Percentiles rank a stretch among this genome's conserved stretches.
These are phyloP conservation scores for Pongo pygmaeus DNA, from an alignment of 2,113 vertebrate genomes.

Conservation along the genomic window DNA sequence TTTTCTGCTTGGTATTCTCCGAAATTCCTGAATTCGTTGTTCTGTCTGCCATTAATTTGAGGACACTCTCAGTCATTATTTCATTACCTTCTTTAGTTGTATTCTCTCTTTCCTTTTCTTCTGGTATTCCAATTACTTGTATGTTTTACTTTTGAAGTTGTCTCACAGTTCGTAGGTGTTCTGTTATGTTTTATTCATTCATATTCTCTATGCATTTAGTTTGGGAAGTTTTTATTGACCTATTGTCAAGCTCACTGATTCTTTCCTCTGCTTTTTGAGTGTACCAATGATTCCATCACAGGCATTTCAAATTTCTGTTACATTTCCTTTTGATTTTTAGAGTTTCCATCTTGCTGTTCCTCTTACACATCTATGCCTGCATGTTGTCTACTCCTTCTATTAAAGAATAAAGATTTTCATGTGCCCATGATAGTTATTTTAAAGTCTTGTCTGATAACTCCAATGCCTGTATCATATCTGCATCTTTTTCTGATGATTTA, in stretches of 20 bases:
- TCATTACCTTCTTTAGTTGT: not conserved
- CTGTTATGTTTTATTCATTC: not conserved
- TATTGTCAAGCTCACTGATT: not conserved
- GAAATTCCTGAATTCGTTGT: not conserved
- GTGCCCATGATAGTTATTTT: not conserved
- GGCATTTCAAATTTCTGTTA: not conserved
- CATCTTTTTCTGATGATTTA: not conserved
- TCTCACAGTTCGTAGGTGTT: not conserved
- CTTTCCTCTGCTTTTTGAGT: not conserved
- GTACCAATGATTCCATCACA: too few relatives aligned
- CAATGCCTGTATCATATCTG: not conserved
- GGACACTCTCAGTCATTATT: not conserved
- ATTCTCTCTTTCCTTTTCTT: not conserved
- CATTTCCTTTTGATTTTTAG: not conserved
- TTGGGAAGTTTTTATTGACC: not conserved
- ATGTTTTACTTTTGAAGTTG: not conserved
- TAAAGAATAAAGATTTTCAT: not conserved
- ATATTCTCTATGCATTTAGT: not conserved
- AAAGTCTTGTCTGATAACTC: not conserved
- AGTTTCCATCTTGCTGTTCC: not conserved
- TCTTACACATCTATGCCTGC: not conserved
- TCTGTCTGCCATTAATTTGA: not conserved
- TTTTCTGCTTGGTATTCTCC: not conserved
- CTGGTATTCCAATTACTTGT: not conserved
- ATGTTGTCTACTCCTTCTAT: not conserved